These are phyloP conservation scores for Pseudochaenichthys georgianus DNA, from an alignment of 2,797 vertebrate genomes.

Conservation along the genomic window DNA sequence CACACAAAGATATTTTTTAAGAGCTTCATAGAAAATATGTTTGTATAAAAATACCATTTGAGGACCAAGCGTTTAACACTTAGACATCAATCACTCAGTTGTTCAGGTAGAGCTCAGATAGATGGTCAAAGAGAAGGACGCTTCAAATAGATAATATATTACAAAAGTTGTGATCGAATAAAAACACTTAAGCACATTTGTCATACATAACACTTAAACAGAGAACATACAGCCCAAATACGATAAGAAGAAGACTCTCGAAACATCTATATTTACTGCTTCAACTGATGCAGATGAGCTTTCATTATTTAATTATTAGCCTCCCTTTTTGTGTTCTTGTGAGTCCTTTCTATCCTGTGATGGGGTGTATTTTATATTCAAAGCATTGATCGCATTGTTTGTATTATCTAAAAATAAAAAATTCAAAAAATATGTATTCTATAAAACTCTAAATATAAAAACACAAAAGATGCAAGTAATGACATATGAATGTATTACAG, in stretches of 20 bases:
- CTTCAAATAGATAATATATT: slow-evolving; percentile 4
- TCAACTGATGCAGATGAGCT: no score
- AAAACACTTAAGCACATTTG: slow-evolving; percentile 1
- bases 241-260: background rate
- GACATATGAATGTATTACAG: slow-evolving; percentile 17
- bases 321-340: slow-evolving; percentile 1
- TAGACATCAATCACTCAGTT: background rate
- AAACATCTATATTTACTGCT: no score
- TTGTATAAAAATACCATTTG: background rate
- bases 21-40: background rate
- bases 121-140: slow-evolving; percentile 11
- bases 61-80: background rate
- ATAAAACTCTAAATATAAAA: slow-evolving; percentile 5
- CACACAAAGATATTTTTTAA: background rate
- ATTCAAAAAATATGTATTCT: background rate
- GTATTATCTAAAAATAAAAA: slow-evolving; percentile 33
- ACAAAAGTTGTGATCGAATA: background rate
- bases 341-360: slow-evolving; percentile 18
- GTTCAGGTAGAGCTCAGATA: background rate
- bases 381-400: slow-evolving; percentile 21
- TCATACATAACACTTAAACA: background rate
- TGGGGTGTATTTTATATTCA: slow-evolving; percentile 45
- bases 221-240: slow-evolving; percentile 5
- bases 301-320: slow-evolving; percentile 30
- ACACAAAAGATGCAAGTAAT: slow-evolving; percentile 4